Evolutionary conservation across 2,797 vertebrate species (phyloP).

Genomic region (Anas georgica): DNA sequence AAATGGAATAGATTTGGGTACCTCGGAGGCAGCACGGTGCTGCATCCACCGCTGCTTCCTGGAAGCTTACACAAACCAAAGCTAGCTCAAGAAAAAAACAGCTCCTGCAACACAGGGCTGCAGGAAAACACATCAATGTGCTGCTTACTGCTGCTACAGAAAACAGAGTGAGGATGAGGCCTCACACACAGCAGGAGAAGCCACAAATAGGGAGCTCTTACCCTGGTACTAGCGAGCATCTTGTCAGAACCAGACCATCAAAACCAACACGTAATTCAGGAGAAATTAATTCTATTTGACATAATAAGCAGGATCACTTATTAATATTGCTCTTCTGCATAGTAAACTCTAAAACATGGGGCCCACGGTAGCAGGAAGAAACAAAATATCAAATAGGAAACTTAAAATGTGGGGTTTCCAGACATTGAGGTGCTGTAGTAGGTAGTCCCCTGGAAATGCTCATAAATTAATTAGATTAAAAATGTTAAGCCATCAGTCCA

Average conservation of each 20-base stretch:
- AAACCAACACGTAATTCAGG: background rate
- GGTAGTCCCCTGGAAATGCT: background rate
- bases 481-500: background rate
- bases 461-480: conserved; percentile 40
- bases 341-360: background rate
- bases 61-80: background rate
- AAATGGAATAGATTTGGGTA: background rate
- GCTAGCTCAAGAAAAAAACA: background rate
- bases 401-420: background rate
- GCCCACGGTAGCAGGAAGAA: background rate
- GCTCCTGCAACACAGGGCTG: background rate
- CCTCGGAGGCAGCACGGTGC: fast-evolving
- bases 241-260: background rate
- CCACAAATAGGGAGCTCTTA: background rate
- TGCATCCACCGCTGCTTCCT: background rate
- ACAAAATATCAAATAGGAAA: background rate
- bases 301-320: background rate
- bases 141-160: background rate
- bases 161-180: background rate
- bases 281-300: background rate
- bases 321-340: background rate
- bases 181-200: background rate
- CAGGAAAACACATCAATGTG: background rate
- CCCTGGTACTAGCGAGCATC: background rate
- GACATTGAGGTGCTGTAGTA: background rate